Percentiles rank a stretch among this genome's conserved stretches.
Conservation (phyloP, 2,888 invertebrate genomes). For the Achlya flavicornis region DNA sequence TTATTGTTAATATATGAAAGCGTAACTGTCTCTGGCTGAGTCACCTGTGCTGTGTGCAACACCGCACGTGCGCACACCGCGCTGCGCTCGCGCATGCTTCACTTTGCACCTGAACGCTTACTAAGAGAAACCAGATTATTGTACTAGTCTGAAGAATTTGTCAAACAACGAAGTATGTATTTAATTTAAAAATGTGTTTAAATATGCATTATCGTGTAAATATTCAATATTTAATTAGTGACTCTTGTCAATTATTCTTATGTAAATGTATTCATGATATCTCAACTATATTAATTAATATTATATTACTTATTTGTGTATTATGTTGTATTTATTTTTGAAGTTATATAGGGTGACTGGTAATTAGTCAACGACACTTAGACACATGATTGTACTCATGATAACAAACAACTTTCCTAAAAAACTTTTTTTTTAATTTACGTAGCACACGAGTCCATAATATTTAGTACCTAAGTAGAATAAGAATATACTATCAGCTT, state of each 20-base stretch:
- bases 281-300: neutral
- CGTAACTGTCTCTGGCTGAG: constrained; percentile 6
- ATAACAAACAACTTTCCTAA: no score
- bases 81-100: neutral
- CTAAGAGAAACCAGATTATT: neutral
- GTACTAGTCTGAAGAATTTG: no score
- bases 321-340: no score
- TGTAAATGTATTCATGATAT: neutral
- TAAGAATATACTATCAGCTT: no score
- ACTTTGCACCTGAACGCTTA: neutral
- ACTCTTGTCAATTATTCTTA: neutral
- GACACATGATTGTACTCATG: no score
- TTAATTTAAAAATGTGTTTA: neutral
- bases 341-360: no score
- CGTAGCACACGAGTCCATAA: no score
- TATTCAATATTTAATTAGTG: neutral
- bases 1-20: constrained; percentile 8
- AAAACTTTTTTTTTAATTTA: no score
- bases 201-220: neutral
- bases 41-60: neutral
- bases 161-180: neutral
- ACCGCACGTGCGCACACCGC: neutral
- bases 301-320: no score
- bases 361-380: no score
- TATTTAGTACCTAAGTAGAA: no score